A percentile compares a stretch with the other conserved stretches of the same genome.
Evolutionary conservation across 2,113 vertebrate genomes (phyloP).

Genomic region (Naja naja): DNA sequence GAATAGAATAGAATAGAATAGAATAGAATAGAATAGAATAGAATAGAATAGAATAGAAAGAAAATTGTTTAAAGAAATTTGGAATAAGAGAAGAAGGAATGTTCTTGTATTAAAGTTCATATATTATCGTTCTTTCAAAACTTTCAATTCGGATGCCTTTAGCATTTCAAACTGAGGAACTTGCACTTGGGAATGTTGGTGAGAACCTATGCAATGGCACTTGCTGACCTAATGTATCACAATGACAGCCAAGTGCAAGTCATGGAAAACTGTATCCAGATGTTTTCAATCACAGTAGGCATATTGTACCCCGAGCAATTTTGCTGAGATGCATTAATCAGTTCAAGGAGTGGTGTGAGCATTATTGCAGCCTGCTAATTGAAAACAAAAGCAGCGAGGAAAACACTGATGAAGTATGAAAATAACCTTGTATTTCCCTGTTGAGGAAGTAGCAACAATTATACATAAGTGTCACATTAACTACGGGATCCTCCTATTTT

Average conservation of each 20-base stretch:
- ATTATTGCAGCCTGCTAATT: neutral
- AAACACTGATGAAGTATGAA: neutral
- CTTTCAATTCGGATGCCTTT: neutral
- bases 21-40: no score
- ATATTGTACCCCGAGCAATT: neutral
- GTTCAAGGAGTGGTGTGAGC: neutral
- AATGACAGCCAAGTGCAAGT: neutral
- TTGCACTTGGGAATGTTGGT: neutral
- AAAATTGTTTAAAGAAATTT: neutral
- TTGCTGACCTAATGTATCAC: neutral
- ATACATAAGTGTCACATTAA: neutral
- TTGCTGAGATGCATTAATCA: neutral
- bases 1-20: no score
- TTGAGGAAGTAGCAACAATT: neutral
- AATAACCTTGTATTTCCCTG: neutral
- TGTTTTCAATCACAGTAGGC: neutral
- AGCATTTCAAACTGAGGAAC: neutral
- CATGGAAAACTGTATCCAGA: neutral
- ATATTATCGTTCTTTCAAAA: neutral
- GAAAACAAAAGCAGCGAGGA: neutral
- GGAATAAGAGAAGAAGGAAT: neutral
- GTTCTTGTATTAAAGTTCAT: neutral
- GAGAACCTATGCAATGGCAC: neutral
- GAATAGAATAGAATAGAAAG: neutral
- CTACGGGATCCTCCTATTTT: neutral